Conservation (phyloP, 37 sponge, comb jelly and placozoan species). For the Agelas oroides region DNA sequence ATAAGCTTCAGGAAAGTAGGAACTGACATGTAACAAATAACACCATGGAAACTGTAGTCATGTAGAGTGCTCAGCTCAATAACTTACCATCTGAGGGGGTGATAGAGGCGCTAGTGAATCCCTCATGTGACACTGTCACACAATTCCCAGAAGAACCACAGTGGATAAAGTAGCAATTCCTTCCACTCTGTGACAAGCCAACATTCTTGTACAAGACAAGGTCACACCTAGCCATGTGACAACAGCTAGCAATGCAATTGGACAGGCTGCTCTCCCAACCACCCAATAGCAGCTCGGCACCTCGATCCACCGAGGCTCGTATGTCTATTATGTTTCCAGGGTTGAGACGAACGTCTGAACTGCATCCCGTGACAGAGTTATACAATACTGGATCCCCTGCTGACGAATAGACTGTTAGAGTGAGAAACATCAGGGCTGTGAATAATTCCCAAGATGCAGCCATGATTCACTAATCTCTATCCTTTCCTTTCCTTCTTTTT, state of each 20-base stretch:
- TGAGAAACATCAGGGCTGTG: too few species aligned
- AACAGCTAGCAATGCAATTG: slow-evolving; percentile 42
- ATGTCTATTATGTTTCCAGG: slow-evolving; percentile 63
- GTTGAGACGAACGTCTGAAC: background rate
- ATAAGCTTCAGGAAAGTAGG: too few species aligned
- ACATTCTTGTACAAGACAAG: slow-evolving; percentile 64
- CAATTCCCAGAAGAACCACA: slow-evolving; percentile 53
- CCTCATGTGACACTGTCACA: slow-evolving; percentile 31
- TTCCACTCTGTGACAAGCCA: slow-evolving; percentile 45
- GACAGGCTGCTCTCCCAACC: background rate
- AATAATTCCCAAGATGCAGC: too few species aligned
- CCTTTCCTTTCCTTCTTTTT: too few species aligned
- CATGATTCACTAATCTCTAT: too few species aligned
- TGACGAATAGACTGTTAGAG: too few species aligned
- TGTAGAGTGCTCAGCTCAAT: too few species aligned
- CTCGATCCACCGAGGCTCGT: slow-evolving; percentile 33
- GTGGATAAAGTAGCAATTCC: slow-evolving; percentile 67
- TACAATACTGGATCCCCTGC: too few species aligned
- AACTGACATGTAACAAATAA: too few species aligned
- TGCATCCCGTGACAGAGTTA: too few species aligned
- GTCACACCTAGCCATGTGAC: slow-evolving; percentile 35
- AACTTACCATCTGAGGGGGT: too few species aligned
- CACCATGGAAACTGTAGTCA: too few species aligned
- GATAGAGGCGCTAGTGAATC: slow-evolving; percentile 22
- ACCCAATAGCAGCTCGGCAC: slow-evolving; percentile 33